Conservation (phyloP, 2,113 vertebrate species). For the Oreochromis aureus region DNA sequence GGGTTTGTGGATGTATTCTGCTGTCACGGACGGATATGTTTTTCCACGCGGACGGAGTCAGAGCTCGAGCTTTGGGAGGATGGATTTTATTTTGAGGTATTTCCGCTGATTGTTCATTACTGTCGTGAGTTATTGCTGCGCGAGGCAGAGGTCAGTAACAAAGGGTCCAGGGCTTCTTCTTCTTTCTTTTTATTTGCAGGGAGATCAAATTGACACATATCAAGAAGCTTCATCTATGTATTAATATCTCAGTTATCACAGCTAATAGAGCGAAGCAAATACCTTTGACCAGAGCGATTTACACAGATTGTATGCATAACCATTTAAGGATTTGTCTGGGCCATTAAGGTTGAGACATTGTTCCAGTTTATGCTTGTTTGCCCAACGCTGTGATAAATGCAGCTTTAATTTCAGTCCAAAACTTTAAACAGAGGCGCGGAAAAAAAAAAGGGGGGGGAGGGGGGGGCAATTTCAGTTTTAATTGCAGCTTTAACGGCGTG, state of each 20-base stretch:
- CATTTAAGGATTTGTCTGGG: not conserved
- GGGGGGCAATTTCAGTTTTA: not conserved
- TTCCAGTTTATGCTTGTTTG: not conserved
- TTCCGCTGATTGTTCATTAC: conserved; percentile 98
- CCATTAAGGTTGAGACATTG: not conserved
- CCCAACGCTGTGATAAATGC: not conserved
- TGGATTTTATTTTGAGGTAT: conserved; percentile 99
- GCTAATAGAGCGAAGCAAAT: not conserved
- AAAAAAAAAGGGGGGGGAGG: rapidly evolving
- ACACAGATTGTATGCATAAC: not conserved
- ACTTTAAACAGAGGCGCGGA: not conserved
- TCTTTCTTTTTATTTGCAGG: not conserved
- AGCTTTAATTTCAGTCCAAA: not conserved
- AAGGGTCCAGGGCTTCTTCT: conserved; percentile 23
- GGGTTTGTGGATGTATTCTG: conserved; percentile 64
- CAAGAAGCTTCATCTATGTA: not conserved
- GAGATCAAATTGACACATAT: conserved; percentile 13
- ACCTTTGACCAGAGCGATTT: not conserved
- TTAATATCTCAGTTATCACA: not conserved
- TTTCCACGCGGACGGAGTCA: conserved; percentile 66
- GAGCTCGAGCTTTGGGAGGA: conserved; percentile 76
- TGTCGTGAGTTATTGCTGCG: conserved; percentile 87
- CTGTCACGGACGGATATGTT: conserved; percentile 77
- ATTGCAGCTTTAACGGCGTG: not conserved
- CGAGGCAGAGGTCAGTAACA: conserved; percentile 87